A percentile compares a stretch with the other conserved stretches of the same genome.
Evolutionary conservation across 2,797 vertebrate genomes (phyloP).

Genomic region (Simalia tracyae): DNA sequence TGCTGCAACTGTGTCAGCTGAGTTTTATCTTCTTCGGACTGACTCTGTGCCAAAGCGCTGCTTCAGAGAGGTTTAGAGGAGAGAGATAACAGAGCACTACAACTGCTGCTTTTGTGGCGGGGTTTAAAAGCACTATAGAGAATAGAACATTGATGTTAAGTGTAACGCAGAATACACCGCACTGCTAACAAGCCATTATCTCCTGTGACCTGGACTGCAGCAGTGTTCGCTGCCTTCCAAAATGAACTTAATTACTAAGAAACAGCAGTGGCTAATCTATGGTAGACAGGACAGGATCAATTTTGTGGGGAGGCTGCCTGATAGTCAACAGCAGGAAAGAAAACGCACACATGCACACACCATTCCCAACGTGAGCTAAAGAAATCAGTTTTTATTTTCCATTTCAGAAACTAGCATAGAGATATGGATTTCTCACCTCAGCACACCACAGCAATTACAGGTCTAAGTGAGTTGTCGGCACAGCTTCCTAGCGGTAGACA

Average conservation of each 20-base stretch:
- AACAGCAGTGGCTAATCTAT: conserved; percentile 1
- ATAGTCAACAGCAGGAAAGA: background rate
- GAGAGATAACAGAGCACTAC: background rate
- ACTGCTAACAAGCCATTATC: conserved; percentile 4
- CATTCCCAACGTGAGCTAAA: background rate
- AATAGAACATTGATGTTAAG: background rate
- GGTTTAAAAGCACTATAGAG: background rate
- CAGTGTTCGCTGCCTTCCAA: conserved; percentile 8
- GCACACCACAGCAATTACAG: background rate
- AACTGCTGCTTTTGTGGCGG: background rate
- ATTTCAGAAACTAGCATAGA: background rate
- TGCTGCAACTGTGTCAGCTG: background rate
- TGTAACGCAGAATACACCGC: background rate
- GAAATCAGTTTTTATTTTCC: conserved; percentile 4
- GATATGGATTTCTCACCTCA: background rate
- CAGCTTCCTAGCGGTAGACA: background rate
- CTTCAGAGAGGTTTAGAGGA: background rate
- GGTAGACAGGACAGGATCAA: conserved; percentile 2
- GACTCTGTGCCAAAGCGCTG: background rate
- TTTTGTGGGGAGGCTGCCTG: background rate
- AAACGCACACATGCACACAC: background rate
- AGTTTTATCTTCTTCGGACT: background rate
- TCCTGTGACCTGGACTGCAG: background rate
- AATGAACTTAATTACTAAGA: conserved; percentile 25
- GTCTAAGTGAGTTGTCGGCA: background rate